A percentile compares a stretch with the other conserved stretches of the same genome.
phyloP scores from a whole-genome alignment of 2,797 vertebrate species.

The Macropus fuliginosus region DNA sequence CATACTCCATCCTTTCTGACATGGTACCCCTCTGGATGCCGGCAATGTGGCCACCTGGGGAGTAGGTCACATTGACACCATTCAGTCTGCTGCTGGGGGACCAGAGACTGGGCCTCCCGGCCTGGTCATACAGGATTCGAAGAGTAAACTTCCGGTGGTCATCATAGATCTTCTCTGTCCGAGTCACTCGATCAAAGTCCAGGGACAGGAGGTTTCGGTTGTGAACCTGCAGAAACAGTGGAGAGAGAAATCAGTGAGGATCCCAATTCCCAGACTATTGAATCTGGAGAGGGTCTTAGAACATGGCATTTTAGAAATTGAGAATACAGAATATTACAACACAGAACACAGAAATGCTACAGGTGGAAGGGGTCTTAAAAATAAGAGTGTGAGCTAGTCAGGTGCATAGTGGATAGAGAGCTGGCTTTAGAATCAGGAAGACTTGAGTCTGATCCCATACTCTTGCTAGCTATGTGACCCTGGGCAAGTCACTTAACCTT shows the following conservation, averaged over 20 bases:
- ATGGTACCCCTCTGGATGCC: conserved; percentile 98
- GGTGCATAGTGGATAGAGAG: not conserved
- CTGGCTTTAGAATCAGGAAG: not conserved
- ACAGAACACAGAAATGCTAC: not conserved
- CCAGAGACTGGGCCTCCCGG: conserved; percentile 97
- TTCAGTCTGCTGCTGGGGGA: conserved; percentile 97
- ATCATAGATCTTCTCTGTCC: conserved; percentile 99
- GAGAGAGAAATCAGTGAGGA: conserved; percentile 11
- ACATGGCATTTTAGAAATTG: not conserved
- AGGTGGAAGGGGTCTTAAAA: not conserved
- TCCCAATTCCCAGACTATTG: not conserved
- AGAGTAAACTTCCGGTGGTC: conserved; percentile 99
- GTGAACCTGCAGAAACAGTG: conserved; percentile 90
- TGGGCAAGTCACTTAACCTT: not conserved
- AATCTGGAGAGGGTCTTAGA: conserved; percentile 1
- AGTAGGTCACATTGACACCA: conserved; percentile 98
- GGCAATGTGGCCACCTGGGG: conserved; percentile 93
- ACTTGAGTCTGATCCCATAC: not conserved
- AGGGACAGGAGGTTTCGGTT: conserved; percentile 97
- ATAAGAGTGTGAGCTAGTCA: not conserved
- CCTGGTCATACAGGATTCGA: conserved; percentile 96
- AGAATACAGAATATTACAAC: not conserved
- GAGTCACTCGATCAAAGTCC: conserved; percentile 97
- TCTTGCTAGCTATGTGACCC: not conserved
- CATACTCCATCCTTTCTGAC: conserved; percentile 99